These are phyloP conservation scores for Allophyes oxyacanthae DNA, from an alignment of 2,888 invertebrate genomes.

Conservation along the genomic window DNA sequence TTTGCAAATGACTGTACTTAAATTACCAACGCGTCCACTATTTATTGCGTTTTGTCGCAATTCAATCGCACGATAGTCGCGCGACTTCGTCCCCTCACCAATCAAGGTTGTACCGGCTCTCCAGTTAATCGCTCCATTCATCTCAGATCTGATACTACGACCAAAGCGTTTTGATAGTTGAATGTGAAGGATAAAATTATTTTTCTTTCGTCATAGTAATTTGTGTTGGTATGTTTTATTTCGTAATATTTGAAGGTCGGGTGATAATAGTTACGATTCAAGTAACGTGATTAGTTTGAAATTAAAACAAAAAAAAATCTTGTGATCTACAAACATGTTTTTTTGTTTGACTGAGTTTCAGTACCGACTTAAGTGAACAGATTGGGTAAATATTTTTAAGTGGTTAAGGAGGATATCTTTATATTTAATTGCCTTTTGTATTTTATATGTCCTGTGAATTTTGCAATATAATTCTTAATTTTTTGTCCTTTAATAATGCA, in stretches of 20 bases:
- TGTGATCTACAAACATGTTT: too few relatives aligned
- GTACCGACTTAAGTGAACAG: not conserved
- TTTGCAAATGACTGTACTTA: not conserved
- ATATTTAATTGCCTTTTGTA: too few relatives aligned
- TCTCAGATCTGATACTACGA: slow-evolving; percentile 60
- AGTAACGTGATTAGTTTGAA: slow-evolving; percentile 17
- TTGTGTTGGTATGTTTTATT: slow-evolving; percentile 15
- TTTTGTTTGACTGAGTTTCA: slow-evolving; percentile 1
- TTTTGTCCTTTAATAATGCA: too few relatives aligned
- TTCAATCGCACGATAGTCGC: slow-evolving; percentile 63
- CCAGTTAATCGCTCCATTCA: slow-evolving; percentile 74
- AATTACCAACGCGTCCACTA: slow-evolving; percentile 23
- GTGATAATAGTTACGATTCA: slow-evolving; percentile 15
- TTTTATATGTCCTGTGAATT: too few relatives aligned
- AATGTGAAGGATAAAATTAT: slow-evolving; percentile 39
- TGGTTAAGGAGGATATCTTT: too few relatives aligned
- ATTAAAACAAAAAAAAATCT: slow-evolving; percentile 20
- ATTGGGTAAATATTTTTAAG: not conserved
- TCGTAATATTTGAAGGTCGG: slow-evolving; percentile 21
- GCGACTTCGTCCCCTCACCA: slow-evolving; percentile 68
- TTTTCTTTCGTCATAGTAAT: slow-evolving; percentile 29
- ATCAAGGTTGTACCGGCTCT: slow-evolving; percentile 75
- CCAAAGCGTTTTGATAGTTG: slow-evolving; percentile 28
- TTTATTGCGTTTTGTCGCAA: slow-evolving; percentile 48
- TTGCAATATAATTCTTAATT: too few relatives aligned